These are phyloP conservation scores for Hermatobates lingyangjiaoensis DNA, from an alignment of 1,140 invertebrate species.

Conservation along the genomic window DNA sequence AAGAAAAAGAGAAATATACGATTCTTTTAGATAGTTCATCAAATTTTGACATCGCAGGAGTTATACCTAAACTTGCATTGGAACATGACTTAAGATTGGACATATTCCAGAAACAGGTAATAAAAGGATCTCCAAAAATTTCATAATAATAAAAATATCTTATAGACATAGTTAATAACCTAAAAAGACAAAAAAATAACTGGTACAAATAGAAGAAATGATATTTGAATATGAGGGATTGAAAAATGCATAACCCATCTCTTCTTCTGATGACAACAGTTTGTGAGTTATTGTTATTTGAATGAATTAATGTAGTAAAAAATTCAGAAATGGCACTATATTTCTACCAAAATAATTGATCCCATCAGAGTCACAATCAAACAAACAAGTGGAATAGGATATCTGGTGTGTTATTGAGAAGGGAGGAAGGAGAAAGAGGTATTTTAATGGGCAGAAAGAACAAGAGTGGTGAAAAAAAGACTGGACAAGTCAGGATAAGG, in stretches of 20 bases:
- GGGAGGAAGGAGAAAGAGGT: too few species aligned
- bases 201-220: neutral
- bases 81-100: neutral
- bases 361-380: too few species aligned
- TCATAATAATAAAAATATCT: neutral
- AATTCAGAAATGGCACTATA: too few species aligned
- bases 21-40: neutral
- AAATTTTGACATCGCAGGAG: neutral
- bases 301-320: neutral
- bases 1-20: neutral
- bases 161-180: neutral
- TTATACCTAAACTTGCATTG: neutral
- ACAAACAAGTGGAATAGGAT: too few species aligned
- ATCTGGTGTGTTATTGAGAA: too few species aligned
- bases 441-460: too few species aligned
- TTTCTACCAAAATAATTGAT: too few species aligned
- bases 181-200: neutral
- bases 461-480: too few species aligned
- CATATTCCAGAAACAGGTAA: neutral
- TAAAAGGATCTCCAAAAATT: neutral
- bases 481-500: too few species aligned
- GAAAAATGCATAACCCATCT: neutral
- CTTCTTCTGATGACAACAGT: neutral
- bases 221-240: neutral
- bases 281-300: neutral